Evolutionary conservation across 2,888 invertebrate species (phyloP), one percentile per base, ranked within the genome.

Genomic region (Patella ulyssiponensis): DNA sequence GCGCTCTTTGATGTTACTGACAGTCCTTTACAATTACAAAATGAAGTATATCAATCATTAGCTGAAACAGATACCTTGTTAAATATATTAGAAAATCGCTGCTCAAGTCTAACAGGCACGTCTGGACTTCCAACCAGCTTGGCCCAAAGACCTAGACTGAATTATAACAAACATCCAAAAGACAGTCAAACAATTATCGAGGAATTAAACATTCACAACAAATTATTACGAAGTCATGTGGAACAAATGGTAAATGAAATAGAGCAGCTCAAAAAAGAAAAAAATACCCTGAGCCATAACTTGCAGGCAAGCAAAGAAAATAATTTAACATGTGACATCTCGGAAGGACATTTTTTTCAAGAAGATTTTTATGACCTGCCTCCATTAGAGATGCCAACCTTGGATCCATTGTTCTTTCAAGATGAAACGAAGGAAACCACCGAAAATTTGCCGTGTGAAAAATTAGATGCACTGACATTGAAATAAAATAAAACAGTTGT

Each of bases 361-460:
- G 80, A 79, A 78, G 75, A 69, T 76, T 83, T 27, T 94, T 77
- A 93, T 94, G 93, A 93, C 54, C 77, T 90, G 74, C 89, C 90
- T 75, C 94, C 94, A 11, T 91, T 94, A n/a, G 94, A 94, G 90
- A 93, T 94, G 92, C 94, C 94, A 2, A 51, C 69, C 51, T 69
- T 79, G 56, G 64, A 20, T 9, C 64, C 64, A 15, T n/a, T 20
- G 20, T 64, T 64, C 20, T 64, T 20, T 64, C n/a, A 15, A 20
- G 64, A 64, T 64, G n/a, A n/a, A 64, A 9, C 44, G 1, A 44
- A 44, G 44, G 44, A 44, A 44, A 44, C 44, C 0, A 9, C 7
- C 9, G 44, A 44, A 44, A 44, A 44, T 9, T 44, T 44, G 7
- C 44, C 44, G 9, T 9, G 44, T 44, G 44, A 44, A 44, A 44